phyloP scores from a whole-genome alignment of 2,888 invertebrate genomes.

The Epistrophe eligans region DNA sequence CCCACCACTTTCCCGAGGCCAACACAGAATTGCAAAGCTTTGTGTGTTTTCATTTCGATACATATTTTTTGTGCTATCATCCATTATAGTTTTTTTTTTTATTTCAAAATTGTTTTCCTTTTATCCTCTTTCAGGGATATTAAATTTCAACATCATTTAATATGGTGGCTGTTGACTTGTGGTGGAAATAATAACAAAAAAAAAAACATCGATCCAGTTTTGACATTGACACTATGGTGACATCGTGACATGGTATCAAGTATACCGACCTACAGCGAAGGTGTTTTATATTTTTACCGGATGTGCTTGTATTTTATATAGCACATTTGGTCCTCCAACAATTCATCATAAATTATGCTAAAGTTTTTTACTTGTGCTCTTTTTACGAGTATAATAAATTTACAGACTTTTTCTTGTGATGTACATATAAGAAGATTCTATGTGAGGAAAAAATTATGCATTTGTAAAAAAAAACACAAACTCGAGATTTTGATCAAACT shows the following conservation, averaged over 20 bases:
- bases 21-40: neutral
- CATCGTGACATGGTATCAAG: constrained; percentile 27
- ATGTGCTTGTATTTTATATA: neutral
- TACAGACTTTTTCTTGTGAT: too few species aligned
- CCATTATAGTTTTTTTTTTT: neutral
- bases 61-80: neutral
- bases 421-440: too few species aligned
- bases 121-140: constrained; percentile 7
- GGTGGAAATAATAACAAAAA: neutral
- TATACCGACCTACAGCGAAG: constrained; percentile 25
- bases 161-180: constrained; percentile 18
- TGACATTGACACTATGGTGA: constrained; percentile 30
- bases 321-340: constrained; percentile 5
- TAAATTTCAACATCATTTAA: constrained; percentile 13
- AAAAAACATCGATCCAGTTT: constrained; percentile 1
- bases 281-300: constrained; percentile 15
- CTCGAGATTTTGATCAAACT: too few species aligned
- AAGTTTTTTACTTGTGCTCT: neutral
- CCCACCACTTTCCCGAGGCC: neutral
- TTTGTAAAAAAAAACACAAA: too few species aligned
- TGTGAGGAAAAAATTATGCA: too few species aligned
- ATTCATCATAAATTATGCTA: neutral
- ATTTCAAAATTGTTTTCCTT: neutral
- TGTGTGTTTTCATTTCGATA: neutral
- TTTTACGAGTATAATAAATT: neutral